Base-by-base conservation (phyloP, 1,140 invertebrate species). In the Heliothis virescens region DNA sequence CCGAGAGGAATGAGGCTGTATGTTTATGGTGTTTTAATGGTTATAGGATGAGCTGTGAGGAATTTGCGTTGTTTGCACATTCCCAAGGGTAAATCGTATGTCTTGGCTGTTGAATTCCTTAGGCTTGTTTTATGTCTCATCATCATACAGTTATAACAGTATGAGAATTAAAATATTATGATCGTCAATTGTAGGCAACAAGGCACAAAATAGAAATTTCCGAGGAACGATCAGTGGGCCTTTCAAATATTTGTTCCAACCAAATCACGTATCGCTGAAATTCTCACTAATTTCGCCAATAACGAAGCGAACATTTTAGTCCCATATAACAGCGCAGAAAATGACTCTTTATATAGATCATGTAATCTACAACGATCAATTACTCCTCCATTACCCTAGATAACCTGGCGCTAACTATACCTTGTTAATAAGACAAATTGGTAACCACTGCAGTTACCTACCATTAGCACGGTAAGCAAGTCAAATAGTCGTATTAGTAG, bases 361-460 rank as follows among this genome's bases (percentile, higher is more conserved):
- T 71, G 18, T 13, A 52, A 52, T 52, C 67, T 11, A 11, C 34
- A 29, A 16, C 63, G 48, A 52, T 50, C 48, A 71, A 13, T 50
- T 71, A 71, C 26, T 13, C 48, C 21, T 9, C 67, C 21, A 71
- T 71, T 71, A 71, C 48, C 67, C 67, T 21, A 71, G 18, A 52
- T 71, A 71, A n/a, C 7, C 55, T 11, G 55, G 41, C 63, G 63
- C 48, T 71, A 71, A 71, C 47, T 53, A 71, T 71, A 29, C 18
- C 67, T 71, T 71, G 67, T 71, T 71, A 71, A 71, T 53, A 71
- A 52, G 48, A 71, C 48, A 53, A 71, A 71, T 71, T 26, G 67
- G 21, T 71, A 71, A 52, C 67, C 18, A 29, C 5, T 5, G 16
- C 65, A 10, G 18, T 71, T 52, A 10, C 67, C 67, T 71, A 53